Evolutionary conservation across 2,113 vertebrate species (phyloP), one percentile per base, ranked within the genome.

Genomic region (Syrmaticus mikado): DNA sequence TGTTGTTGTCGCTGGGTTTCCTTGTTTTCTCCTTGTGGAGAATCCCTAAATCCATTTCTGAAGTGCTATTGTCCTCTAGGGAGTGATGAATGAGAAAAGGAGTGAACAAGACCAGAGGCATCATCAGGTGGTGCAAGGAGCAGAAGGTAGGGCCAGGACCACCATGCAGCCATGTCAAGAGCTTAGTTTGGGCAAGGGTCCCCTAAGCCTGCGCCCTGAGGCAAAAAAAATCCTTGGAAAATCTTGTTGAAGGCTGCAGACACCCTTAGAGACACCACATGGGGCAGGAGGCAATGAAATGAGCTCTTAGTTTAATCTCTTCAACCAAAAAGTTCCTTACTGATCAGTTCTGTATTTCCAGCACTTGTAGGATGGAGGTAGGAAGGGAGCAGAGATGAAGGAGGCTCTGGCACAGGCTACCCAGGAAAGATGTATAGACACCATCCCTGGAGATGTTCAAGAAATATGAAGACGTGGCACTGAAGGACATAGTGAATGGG

Each of bases 21-120:
- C 94, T 97, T 94, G 92, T 96, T 94, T 95, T 97, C 96, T 96
- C 93, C 96, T 96, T 96, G 92, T 15, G 21, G 77, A 94, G 86
- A 90, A 96, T 93, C 94, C 92, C 91, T 94, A 83, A 94, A 94
- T 92, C 50, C 0, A 7, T 92, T 93, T 87, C 83, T 94, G 28
- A 95, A 97, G 85, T 93, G 85, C 73, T 70, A 55, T 62, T 76
- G 50, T 88, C 89, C 94, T 93, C 92, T 61, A 58, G 90, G 95
- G 92, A 94, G 62, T 32, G 25, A 30, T 21, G 76, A 93, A 71
- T 66, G 79, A 94, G 85, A 58, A 86, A 71, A 58, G 61, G 55
- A 88, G 67, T 1, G 0, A 82, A 85, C 55, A 71, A 71, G 38
- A 66, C 38, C 48, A 80, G 75, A 94, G 43, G 71, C 36, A 57